Base-by-base conservation (phyloP, 1,140 invertebrate species). In the Hypothenemus hampei region DNA sequence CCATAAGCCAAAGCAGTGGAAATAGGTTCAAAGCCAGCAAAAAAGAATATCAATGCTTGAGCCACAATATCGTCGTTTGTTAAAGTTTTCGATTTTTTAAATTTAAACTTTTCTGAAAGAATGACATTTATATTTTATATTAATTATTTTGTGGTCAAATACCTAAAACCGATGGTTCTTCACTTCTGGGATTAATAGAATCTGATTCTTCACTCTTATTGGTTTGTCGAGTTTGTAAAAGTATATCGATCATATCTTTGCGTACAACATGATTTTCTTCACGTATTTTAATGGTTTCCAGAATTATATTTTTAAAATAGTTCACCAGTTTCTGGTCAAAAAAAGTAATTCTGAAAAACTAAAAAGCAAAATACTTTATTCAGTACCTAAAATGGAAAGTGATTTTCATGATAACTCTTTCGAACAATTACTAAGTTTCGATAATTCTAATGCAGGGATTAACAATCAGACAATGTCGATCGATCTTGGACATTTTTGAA, bases 11-110 rank as follows among this genome's bases (percentile, higher is more conserved):
- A 58, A 13, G 61, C 20, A 4, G 65, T 61, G 7, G 71, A 71
- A 0, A 70, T 73, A 0, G 81, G 80, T 26, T 83, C 81, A 60
- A 77, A 83, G 15, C 84, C 83, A 18, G 81, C 83, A 16, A 83
- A 62, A 60, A 82, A 79, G 59, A 83, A 82, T 1, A 81, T 60
- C 23, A 80, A 71, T 7, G 77, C 77, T 65, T 82, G 79, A 2
- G 77, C 74, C 0, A 52, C 58, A 41, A 44, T 68, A 67, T 37
- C 69, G 62, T 55, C 26, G 33, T 63, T 52, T n/a, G 22, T 56
- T 60, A 2, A 58, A 18, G 6, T 57, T 13, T 36, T 4, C 11
- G n/a, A 23, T 33, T 22, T 39, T 23, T 31, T 3, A 1, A 24
- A 7, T 7, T 19, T 55, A 10, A 15, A 20, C 41, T 2, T 48